Conservation (phyloP, 2,797 vertebrate species). For the Sebastes kiyomatsui region DNA sequence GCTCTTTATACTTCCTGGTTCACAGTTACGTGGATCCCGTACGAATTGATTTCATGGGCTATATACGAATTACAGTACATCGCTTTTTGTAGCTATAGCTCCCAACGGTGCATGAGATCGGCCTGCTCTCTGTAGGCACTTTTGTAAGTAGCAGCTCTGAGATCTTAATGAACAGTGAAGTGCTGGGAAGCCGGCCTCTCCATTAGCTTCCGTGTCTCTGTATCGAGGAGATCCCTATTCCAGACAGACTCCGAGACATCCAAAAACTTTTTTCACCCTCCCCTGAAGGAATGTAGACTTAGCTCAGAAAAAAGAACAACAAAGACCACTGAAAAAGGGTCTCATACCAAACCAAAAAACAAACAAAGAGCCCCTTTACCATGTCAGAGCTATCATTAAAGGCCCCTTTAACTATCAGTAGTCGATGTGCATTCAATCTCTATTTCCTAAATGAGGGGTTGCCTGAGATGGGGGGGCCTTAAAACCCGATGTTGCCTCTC, state of each 20-base stretch:
- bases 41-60: too few species aligned
- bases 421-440: constrained; percentile 66
- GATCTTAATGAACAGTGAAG: constrained; percentile 64
- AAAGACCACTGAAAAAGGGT: constrained; percentile 34
- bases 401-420: constrained; percentile 67
- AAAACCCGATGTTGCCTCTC: constrained; percentile 74
- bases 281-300: constrained; percentile 31
- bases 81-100: too few species aligned
- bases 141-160: constrained; percentile 42
- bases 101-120: too few species aligned
- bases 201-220: constrained; percentile 13
- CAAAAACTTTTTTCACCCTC: constrained; percentile 31
- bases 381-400: constrained; percentile 60
- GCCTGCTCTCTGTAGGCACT: constrained; percentile 27
- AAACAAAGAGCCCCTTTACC: constrained; percentile 47
- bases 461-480: constrained; percentile 68
- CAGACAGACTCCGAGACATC: constrained; percentile 53
- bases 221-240: constrained; percentile 24
- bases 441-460: constrained; percentile 74
- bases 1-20: too few species aligned
- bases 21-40: too few species aligned
- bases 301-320: constrained; percentile 28
- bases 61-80: too few species aligned
- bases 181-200: constrained; percentile 45
- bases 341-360: constrained; percentile 53